These are phyloP conservation scores for Pteria penguin DNA, from an alignment of 2,888 invertebrate species.

Conservation along the genomic window DNA sequence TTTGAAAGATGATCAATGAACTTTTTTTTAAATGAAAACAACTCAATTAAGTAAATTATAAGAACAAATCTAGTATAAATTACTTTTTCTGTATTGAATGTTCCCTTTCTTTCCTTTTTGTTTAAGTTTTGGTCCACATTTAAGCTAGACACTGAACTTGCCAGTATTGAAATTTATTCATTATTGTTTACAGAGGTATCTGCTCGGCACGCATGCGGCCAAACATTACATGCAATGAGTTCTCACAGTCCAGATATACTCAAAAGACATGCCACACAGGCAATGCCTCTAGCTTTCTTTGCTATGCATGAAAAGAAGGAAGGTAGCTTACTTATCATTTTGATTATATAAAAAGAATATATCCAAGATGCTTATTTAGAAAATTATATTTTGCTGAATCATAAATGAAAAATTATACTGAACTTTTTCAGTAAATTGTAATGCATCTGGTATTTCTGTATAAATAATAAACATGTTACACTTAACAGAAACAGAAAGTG, in stretches of 20 bases:
- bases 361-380: no score
- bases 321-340: no score
- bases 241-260: constrained; percentile 89
- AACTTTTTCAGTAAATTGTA: no score
- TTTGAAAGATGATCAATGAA: no score
- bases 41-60: no score
- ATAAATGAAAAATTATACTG: background rate
- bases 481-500: constrained; percentile 26
- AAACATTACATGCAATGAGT: constrained; percentile 88
- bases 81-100: background rate
- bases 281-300: constrained; percentile 91
- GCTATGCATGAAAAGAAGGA: constrained; percentile 90
- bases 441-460: no score
- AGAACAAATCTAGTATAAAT: background rate
- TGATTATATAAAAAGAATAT: no score
- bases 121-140: no score
- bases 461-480: no score
- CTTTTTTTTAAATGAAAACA: no score
- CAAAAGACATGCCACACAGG: constrained; percentile 87
- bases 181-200: constrained; percentile 85
- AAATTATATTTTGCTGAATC: no score
- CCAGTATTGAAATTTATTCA: background rate
- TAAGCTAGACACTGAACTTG: no score
- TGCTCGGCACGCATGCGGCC: constrained; percentile 83
- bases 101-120: background rate